Evolutionary conservation across 2,113 vertebrate species (phyloP).

Genomic region (Platycercus adscitus): DNA sequence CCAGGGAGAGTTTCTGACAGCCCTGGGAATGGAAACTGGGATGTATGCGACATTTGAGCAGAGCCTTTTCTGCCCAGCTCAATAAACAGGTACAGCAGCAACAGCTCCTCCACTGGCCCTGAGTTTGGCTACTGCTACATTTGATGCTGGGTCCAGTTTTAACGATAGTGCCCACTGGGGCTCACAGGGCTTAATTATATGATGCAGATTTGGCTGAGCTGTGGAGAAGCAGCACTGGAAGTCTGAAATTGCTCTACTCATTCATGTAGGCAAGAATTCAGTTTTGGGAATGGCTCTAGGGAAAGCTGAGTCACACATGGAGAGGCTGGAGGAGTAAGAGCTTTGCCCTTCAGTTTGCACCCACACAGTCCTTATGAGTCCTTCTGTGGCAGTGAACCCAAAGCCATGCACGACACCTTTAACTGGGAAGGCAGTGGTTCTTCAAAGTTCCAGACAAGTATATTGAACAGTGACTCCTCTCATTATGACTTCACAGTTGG

Average conservation of each 20-base stretch:
- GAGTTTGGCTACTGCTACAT: neutral
- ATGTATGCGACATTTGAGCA: accelerated
- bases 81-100: neutral
- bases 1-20: neutral
- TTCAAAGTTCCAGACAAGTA: neutral
- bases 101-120: neutral
- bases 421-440: neutral
- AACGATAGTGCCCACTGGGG: neutral
- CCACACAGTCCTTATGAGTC: neutral
- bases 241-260: neutral
- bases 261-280: neutral
- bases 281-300: accelerated
- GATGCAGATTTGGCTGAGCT: neutral
- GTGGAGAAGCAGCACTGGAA: neutral
- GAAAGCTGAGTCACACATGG: neutral
- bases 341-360: neutral
- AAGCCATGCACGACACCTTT: neutral
- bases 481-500: neutral
- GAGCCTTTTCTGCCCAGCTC: neutral
- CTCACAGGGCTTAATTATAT: neutral
- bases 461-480: neutral
- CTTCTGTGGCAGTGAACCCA: neutral
- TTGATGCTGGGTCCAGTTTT: neutral
- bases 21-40: neutral
- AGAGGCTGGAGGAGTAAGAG: neutral